Evolutionary conservation across 2,113 vertebrate genomes (phyloP), one percentile per base, ranked within the genome.

Genomic region (Psittacula cyanocephala): DNA sequence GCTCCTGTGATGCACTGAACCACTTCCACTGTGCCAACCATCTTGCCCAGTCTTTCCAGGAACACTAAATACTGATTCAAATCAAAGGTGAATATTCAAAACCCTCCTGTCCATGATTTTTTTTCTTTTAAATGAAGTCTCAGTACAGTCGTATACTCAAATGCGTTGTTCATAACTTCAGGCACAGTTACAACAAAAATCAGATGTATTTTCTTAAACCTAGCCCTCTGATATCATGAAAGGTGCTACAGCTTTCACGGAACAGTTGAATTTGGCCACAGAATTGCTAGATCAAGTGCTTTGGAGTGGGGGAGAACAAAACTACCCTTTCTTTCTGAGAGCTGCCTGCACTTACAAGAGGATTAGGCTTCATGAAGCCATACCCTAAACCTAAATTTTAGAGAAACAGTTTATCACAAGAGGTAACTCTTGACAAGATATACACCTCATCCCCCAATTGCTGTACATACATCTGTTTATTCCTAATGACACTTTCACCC

Each of bases 361-460:
- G 57, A 76, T 87, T 81, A 47, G 69, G 77, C 86, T 91, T 86
- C 35, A 63, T 70, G 59, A 95, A 95, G 81, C 72, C 63, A 39
- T 37, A 86, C 37, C 31, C 53, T 59, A 90, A 75, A 43, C 62
- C 83, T 91, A 79, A 63, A 55, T 65, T 89, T 93, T 37, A 91
- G 62, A 79, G 27, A 13, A 86, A 78, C 18, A 35, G 35, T 62
- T 92, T 81, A 47, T 72, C 46, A 46, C 39, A 68, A 64, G 93
- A 96, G 83, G 83, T 71, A 89, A 93, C 70, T 84, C 86, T 47
- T 85, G 81, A 37, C 13, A 87, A 87, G 86, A 59, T 68, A 75
- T 55, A 63, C 63, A 62, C 74, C 72, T 91, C 70, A 44, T 46
- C 53, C 77, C 69, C 53, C 74, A 52, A 35, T 52, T 50, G 84